These are phyloP conservation scores for Anthophora plumipes DNA, from an alignment of 2,888 invertebrate genomes.

Conservation along the genomic window DNA sequence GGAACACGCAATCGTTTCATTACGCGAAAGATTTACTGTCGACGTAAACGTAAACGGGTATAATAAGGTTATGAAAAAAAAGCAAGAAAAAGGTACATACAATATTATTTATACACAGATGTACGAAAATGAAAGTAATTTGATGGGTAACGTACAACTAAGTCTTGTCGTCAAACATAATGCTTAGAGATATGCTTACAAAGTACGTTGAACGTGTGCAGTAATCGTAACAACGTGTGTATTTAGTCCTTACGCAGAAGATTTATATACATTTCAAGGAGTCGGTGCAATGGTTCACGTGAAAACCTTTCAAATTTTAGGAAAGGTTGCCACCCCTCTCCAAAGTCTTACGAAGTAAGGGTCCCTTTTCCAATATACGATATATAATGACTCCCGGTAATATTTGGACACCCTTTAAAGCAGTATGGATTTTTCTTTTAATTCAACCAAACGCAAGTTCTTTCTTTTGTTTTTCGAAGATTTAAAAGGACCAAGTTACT, in stretches of 20 bases:
- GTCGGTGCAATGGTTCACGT: conserved; percentile 56
- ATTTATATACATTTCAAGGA: conserved; percentile 71
- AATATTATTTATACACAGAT: conserved; percentile 60
- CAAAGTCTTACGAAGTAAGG: background rate
- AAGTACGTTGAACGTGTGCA: conserved; percentile 68
- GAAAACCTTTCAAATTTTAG: background rate
- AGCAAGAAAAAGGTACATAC: conserved; percentile 30
- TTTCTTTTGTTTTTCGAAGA: no score
- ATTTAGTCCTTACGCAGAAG: conserved; percentile 52
- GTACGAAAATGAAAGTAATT: conserved; percentile 59
- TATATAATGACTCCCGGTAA: no score
- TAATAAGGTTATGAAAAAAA: background rate
- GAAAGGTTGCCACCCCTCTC: background rate
- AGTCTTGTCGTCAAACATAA: conserved; percentile 67
- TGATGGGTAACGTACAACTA: conserved; percentile 52
- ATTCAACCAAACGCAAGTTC: no score
- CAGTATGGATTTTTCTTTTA: no score
- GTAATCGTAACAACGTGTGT: conserved; percentile 66
- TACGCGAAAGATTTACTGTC: background rate
- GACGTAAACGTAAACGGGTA: no score
- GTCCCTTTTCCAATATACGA: no score
- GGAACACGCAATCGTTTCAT: no score
- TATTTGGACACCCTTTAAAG: no score
- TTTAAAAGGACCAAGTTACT: no score
- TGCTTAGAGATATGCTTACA: conserved; percentile 69